These are phyloP conservation scores for Agapornis roseicollis DNA, from an alignment of 2,113 vertebrate species.

Conservation along the genomic window DNA sequence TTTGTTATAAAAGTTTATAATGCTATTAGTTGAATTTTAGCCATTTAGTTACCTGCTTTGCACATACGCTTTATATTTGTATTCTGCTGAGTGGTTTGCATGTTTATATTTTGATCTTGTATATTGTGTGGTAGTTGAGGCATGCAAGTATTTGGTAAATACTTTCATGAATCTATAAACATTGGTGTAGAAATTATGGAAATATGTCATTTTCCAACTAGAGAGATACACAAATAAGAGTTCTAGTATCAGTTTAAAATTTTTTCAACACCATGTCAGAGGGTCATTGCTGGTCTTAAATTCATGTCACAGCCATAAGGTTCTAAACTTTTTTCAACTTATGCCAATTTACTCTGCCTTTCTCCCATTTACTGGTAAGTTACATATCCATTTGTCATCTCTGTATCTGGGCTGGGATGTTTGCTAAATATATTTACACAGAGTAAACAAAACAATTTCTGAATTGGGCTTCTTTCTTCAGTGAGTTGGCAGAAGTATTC, in stretches of 20 bases:
- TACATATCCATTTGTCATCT: background rate
- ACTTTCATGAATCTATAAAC: background rate
- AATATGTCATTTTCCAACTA: background rate
- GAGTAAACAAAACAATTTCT: background rate
- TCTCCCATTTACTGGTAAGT: background rate
- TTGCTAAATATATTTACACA: background rate
- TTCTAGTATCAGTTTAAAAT: background rate
- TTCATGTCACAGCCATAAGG: background rate
- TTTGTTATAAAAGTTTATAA: conserved; percentile 1
- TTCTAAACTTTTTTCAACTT: background rate
- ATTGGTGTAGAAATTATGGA: background rate
- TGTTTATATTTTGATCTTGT: background rate
- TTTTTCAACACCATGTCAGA: background rate
- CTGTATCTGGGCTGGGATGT: background rate
- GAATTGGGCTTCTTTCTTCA: background rate
- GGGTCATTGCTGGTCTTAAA: background rate
- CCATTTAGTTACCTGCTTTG: background rate
- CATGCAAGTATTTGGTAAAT: background rate
- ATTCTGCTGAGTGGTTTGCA: background rate
- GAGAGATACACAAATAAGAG: background rate
- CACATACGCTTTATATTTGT: background rate
- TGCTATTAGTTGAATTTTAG: background rate
- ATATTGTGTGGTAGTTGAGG: background rate
- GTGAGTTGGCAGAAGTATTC: background rate
- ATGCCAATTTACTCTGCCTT: background rate